Base-by-base conservation (phyloP, 23 tunicate genomes). In the Trididemnum miniatum region DNA sequence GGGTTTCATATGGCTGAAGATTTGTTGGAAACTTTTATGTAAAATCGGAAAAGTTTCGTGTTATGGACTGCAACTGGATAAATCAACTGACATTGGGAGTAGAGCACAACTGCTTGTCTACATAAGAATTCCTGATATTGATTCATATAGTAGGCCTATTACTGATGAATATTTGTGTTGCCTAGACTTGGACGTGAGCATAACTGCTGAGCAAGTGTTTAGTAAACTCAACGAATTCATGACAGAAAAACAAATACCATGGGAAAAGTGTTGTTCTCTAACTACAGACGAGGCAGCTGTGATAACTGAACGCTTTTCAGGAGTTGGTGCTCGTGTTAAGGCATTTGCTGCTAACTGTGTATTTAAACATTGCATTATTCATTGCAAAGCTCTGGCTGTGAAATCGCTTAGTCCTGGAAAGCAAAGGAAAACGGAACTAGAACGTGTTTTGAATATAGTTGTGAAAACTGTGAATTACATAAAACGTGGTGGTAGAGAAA, bases 341-440 rank as follows among this genome's bases (percentile, higher is more conserved):
- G 37, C 76, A 71, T 7, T 71, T 29, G 76, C 76, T 71, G 44
- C 80, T 40, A 44, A 71, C 76, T 33, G 76, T 71, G 76, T 71
- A 71, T 71, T 62, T 18, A 62, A 62, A 44, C 80, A 39, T 40
- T 76, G 80, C 26, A 49, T 44, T 76, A 76, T 64, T 80, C 84
- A 80, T 80, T 77, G 84, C 9, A 54, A 80, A 80, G 84, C 84
- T 80, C 54, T 80, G 75, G 77, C 84, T 80, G 84, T 80, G 35
- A 80, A 80, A 80, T 54, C 76, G 52, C 72, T 80, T 64, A 64
- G 84, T 64, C 65, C 84, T 80, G 75, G 65, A 12, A 80, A 64
- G 84, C 74, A 80, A 35, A 71, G 76, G 65, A 80, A 80, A 80
- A 80, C 77, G 84, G 84, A 80, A 80, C 84, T 80, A 80, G 77